Evolutionary conservation across 2,797 vertebrate species (phyloP).

Genomic region (Etheostoma nigrum): DNA sequence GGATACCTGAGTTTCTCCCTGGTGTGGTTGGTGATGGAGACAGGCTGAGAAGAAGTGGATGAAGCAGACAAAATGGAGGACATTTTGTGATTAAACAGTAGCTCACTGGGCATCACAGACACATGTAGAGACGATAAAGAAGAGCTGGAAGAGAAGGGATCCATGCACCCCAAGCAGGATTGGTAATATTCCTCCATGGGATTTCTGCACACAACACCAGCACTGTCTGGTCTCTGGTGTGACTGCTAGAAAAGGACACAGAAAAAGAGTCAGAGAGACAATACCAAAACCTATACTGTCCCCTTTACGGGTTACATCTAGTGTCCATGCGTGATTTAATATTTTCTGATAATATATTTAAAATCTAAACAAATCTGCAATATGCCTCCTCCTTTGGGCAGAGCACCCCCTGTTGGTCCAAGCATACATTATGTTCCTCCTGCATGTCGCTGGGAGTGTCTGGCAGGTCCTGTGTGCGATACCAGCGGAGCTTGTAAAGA

Average conservation of each 20-base stretch:
- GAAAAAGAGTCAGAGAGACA: not conserved
- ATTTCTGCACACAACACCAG: constrained; percentile 20
- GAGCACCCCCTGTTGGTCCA: constrained; percentile 80
- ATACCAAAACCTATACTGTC: not conserved
- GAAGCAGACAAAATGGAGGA: constrained; percentile 51
- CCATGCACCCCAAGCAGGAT: constrained; percentile 44
- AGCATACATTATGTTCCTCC: constrained; percentile 75
- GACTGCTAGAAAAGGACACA: constrained; percentile 61
- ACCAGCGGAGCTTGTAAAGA: constrained; percentile 81
- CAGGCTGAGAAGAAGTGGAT: constrained; percentile 62
- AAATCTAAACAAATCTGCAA: not conserved
- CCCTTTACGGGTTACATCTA: not conserved
- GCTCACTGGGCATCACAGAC: constrained; percentile 83
- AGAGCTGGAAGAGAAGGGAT: constrained; percentile 19
- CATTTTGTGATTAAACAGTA: constrained; percentile 87
- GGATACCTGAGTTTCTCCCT: constrained; percentile 85
- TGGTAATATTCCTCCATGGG: constrained; percentile 85
- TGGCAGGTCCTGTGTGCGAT: constrained; percentile 81
- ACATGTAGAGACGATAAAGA: constrained; percentile 75
- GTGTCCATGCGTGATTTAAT: not conserved
- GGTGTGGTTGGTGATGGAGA: constrained; percentile 91
- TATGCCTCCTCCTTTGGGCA: constrained; percentile 68
- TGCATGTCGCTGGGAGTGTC: constrained; percentile 82
- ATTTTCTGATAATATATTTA: not conserved
- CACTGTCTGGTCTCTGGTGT: constrained; percentile 51